Percentiles rank a stretch among this genome's conserved stretches.
Evolutionary conservation across 2,113 vertebrate genomes (phyloP).

Genomic region (Siniperca knerii): DNA sequence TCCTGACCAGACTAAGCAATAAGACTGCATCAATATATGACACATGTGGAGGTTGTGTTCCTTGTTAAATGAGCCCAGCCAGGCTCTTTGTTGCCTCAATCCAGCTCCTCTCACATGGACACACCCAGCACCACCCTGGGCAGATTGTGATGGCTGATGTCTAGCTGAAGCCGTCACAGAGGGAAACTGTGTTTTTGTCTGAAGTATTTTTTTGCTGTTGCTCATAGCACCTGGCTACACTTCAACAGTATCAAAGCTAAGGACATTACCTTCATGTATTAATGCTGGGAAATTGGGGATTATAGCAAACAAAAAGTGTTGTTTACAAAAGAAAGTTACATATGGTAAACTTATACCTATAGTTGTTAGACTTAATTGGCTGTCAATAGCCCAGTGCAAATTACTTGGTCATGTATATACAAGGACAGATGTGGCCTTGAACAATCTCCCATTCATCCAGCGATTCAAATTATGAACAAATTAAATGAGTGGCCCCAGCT

Average conservation of each 20-base stretch:
- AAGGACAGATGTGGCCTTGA: background rate
- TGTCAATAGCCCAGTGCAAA: background rate
- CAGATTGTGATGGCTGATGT: conserved; percentile 26
- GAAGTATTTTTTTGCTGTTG: background rate
- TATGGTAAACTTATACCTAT: background rate
- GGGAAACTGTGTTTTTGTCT: conserved; percentile 13
- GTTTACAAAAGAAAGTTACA: background rate
- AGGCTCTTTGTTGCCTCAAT: conserved; percentile 10
- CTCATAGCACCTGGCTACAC: background rate
- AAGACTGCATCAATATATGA: conserved; percentile 62
- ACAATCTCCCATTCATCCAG: background rate
- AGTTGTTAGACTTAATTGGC: background rate
- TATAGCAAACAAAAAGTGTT: background rate
- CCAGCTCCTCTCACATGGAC: conserved; percentile 2
- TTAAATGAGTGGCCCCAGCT: background rate
- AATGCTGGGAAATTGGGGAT: background rate
- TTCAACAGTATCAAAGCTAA: background rate
- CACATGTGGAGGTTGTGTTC: conserved; percentile 52
- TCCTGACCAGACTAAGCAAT: conserved; percentile 51
- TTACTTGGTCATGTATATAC: background rate
- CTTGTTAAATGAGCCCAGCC: conserved; percentile 28
- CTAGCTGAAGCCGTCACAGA: background rate
- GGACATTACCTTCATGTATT: background rate
- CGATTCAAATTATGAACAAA: background rate
- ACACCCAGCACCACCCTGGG: conserved; percentile 26